Base-by-base conservation (phyloP, 2,797 vertebrate genomes). In the Propithecus deckenii region DNA sequence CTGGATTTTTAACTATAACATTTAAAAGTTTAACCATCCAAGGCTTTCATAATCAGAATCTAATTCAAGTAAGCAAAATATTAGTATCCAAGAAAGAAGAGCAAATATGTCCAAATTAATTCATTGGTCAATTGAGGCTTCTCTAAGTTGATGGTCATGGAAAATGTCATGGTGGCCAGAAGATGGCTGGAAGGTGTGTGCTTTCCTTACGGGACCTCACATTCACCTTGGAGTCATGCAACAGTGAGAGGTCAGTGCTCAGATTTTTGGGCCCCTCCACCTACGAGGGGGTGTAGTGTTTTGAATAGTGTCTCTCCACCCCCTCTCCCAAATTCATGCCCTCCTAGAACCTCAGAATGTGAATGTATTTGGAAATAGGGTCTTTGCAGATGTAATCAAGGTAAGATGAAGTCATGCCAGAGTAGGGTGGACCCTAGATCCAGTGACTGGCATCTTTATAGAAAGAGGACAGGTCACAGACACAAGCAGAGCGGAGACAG, bases 391-490 rank as follows among this genome's bases (percentile, higher is more conserved):
- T 23, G 12, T 38, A 25, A 52, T 11, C 9, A 3, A 32, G 30
- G 10, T 11, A 59, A 43, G 30, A 50, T 12, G 43, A 50, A 67
- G 41, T 46, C 0, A 0, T 2, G 4, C 5, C 2, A 10, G 43
- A 52, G 48, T 14, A 10, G 25, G 17, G 11, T 10, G 1, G 23
- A 43, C 32, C 23, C n/a, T 23, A 25, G 17, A 7, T 17, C 22
- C 46, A 38, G 10, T 22, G 57, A 32, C 71, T 3, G 22, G 41
- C 1, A 14, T 20, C 72, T 14, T 84, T 41, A 48, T 2, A 8
- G 23, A 20, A 65, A 63, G 17, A 15, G 59, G 59, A 61, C 4
- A 17, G 4, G 25, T 13, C 4, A 22, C 55, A 30, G 86, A 50
- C 41, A 9, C 57, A 30, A 52, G 50, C 17, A 52, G 32, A 48